phyloP scores from a whole-genome alignment of 2,888 invertebrate genomes.

The Tribolium freemani region DNA sequence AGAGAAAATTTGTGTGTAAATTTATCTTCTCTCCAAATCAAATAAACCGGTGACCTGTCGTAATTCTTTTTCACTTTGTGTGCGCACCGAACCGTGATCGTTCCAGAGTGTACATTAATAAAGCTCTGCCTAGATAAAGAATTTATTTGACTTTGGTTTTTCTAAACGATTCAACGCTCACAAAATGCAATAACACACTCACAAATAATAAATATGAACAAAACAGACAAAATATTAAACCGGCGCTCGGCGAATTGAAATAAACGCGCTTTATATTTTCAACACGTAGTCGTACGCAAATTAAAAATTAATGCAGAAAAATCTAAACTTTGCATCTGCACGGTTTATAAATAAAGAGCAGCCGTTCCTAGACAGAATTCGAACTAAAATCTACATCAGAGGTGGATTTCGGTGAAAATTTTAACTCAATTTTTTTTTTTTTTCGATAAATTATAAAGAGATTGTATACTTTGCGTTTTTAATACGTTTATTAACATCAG shows the following conservation, averaged over 20 bases:
- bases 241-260: neutral
- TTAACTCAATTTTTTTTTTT: too few relatives aligned
- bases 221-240: neutral
- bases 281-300: neutral
- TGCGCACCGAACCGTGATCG: slow-evolving; percentile 26
- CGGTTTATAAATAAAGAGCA: neutral
- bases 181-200: neutral
- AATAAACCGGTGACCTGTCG: slow-evolving; percentile 33
- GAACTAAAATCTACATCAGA: too few relatives aligned
- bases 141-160: slow-evolving; percentile 13
- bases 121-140: slow-evolving; percentile 21
- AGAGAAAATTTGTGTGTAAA: slow-evolving; percentile 21
- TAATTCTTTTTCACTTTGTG: slow-evolving; percentile 37
- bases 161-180: slow-evolving; percentile 1
- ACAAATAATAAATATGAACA: neutral
- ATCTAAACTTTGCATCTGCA: neutral
- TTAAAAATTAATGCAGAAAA: neutral
- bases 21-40: slow-evolving; percentile 25
- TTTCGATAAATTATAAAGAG: too few relatives aligned
- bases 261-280: neutral
- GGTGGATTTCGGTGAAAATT: too few relatives aligned
- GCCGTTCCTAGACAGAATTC: too few relatives aligned
- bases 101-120: slow-evolving; percentile 34
- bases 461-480: too few relatives aligned
- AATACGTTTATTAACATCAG: too few relatives aligned